Base-by-base conservation (phyloP, 1,140 invertebrate genomes). In the Monochamus saltuarius region DNA sequence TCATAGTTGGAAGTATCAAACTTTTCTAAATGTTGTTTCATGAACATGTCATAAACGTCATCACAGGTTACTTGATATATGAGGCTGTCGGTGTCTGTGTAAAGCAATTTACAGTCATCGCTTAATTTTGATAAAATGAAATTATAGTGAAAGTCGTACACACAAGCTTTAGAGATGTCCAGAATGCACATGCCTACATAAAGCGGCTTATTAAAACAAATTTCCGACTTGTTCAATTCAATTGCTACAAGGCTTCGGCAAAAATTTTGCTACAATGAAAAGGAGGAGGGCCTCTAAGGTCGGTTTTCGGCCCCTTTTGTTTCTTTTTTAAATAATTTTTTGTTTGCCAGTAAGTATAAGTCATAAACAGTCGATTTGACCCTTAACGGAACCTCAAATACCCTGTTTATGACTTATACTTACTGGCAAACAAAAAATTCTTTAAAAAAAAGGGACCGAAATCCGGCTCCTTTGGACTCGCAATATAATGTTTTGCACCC, bases 141-240 rank as follows among this genome's bases (percentile, higher is more conserved):
- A 50, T 63, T 51, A 61, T 73, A 69, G 58, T 68, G 64, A 64
- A 69, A 71, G 36, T 65, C 55, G 49, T 73, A 71, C 11, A 73
- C 36, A 29, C 17, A 53, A 13, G 51, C 56, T 64, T 73, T 70
- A 9, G 63, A 66, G 36, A 78, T 53, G 58, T 80, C 77, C 56
- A 81, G 58, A 43, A 79, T 68, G 47, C 56, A 53, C 56, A 77
- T 71, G 54, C 78, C 77, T 55, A 75, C 66, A 68, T 76, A 76
- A 34, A 79, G 73, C 0, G 77, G 75, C 70, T 79, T 80, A 65
- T 78, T 71, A 49, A 77, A 71, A 43, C 55, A 39, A 42, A 76
- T 39, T 56, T 72, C 63, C 7, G 63, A 54, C 69, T 71, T 73
- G 22, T 66, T 58, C 59, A 77, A 59, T 69, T 79, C 69, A 54